Conservation (phyloP, 2,888 invertebrate species). For the Ochropleura plecta region DNA sequence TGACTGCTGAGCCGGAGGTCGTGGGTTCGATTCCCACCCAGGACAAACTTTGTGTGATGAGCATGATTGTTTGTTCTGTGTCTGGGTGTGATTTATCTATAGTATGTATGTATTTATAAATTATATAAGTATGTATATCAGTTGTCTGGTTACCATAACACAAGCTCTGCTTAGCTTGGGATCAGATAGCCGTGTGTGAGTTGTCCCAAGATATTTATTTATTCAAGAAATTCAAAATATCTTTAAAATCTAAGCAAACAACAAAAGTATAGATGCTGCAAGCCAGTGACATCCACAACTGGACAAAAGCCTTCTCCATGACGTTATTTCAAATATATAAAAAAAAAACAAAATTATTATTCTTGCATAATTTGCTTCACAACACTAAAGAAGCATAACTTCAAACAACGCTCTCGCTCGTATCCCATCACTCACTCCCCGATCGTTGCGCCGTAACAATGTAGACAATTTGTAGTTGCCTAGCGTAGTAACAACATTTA, state of each 20-base stretch:
- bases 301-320: not conserved
- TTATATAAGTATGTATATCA: too few relatives aligned
- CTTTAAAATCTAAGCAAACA: not conserved
- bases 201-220: too few relatives aligned
- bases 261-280: not conserved
- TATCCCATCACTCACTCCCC: constrained; percentile 37
- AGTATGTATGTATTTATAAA: too few relatives aligned
- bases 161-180: too few relatives aligned
- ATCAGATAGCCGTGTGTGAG: too few relatives aligned
- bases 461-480: constrained; percentile 66
- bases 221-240: not conserved
- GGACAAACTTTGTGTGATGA: too few relatives aligned
- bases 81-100: too few relatives aligned
- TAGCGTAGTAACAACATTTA: constrained; percentile 72
- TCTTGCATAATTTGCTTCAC: not conserved
- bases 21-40: too few relatives aligned
- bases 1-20: too few relatives aligned
- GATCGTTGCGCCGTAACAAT: constrained; percentile 50
- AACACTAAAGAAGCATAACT: not conserved
- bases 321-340: not conserved
- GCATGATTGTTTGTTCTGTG: too few relatives aligned
- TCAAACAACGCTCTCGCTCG: constrained; percentile 23
- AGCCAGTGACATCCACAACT: not conserved
- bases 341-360: not conserved
- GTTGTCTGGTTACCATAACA: too few relatives aligned